These are phyloP conservation scores for Mantis religiosa DNA, from an alignment of 2,888 invertebrate genomes.

Conservation along the genomic window DNA sequence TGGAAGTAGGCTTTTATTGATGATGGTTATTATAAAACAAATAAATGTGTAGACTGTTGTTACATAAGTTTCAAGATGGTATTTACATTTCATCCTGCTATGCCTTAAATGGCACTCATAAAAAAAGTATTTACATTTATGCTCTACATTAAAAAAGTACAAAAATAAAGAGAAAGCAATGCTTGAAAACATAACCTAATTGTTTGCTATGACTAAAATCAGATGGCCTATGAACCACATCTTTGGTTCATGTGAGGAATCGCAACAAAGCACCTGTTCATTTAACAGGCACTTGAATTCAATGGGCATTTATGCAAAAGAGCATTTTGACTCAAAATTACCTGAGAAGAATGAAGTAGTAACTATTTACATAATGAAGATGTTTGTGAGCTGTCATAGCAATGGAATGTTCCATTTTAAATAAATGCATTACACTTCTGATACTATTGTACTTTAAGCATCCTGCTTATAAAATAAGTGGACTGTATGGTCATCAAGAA, in stretches of 20 bases:
- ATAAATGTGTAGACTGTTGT: not conserved
- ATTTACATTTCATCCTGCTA: not conserved
- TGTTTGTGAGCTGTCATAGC: not conserved
- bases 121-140: not conserved
- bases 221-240: not conserved
- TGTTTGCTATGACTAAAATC: not conserved
- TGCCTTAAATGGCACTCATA: not conserved
- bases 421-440: not conserved
- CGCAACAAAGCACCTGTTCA: not conserved
- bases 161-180: not conserved
- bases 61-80: not conserved
- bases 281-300: not conserved
- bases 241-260: not conserved
- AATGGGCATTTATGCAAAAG: not conserved
- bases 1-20: not conserved
- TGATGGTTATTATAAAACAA: not conserved
- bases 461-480: not conserved
- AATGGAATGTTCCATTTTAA: not conserved
- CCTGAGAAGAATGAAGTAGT: not conserved
- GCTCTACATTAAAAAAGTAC: not conserved
- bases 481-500: not conserved
- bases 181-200: not conserved
- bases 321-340: not conserved
- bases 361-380: not conserved
- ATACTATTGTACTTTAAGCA: not conserved